Evolutionary conservation across 2,888 invertebrate species (phyloP).

Genomic region (Hemithea aestivaria): DNA sequence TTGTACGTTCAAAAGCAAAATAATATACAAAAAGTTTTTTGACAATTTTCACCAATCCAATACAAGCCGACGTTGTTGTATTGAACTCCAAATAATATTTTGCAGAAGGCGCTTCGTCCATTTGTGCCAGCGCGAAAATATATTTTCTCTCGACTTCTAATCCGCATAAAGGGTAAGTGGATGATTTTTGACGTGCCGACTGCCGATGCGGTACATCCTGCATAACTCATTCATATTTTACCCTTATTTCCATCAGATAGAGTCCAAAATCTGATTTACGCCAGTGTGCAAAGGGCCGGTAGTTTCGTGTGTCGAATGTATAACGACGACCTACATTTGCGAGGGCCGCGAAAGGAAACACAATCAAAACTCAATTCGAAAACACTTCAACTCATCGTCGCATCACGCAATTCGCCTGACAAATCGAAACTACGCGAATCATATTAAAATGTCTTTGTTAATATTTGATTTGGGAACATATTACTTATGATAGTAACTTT

Average conservation of each 20-base stretch:
- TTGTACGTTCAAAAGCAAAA: too few relatives aligned
- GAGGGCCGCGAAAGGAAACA: conserved; percentile 51
- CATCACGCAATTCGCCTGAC: conserved; percentile 47
- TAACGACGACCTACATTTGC: conserved; percentile 57
- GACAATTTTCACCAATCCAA: conserved; percentile 1
- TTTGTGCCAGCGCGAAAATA: conserved; percentile 24
- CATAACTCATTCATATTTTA: conserved; percentile 10
- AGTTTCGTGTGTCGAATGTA: conserved; percentile 59
- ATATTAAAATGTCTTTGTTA: conserved; percentile 19
- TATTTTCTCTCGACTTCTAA: conserved; percentile 38
- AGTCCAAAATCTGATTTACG: conserved; percentile 7
- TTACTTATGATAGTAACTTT: not conserved
- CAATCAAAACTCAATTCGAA: conserved; percentile 68
- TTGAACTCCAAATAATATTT: conserved; percentile 10
- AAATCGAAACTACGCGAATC: conserved; percentile 39
- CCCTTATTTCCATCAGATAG: conserved; percentile 14
- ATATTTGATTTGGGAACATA: not conserved
- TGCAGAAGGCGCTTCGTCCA: conserved; percentile 13
- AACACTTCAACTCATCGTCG: conserved; percentile 59
- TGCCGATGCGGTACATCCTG: conserved; percentile 28
- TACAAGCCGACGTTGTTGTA: not conserved
- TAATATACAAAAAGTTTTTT: too few relatives aligned
- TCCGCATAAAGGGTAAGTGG: conserved; percentile 53
- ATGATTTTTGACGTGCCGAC: conserved; percentile 53
- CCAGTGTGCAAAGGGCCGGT: conserved; percentile 34